Percentiles rank a stretch among this genome's conserved stretches.
phyloP scores from a whole-genome alignment of 2,113 vertebrate genomes.

The Campylorhamphus procurvoides region DNA sequence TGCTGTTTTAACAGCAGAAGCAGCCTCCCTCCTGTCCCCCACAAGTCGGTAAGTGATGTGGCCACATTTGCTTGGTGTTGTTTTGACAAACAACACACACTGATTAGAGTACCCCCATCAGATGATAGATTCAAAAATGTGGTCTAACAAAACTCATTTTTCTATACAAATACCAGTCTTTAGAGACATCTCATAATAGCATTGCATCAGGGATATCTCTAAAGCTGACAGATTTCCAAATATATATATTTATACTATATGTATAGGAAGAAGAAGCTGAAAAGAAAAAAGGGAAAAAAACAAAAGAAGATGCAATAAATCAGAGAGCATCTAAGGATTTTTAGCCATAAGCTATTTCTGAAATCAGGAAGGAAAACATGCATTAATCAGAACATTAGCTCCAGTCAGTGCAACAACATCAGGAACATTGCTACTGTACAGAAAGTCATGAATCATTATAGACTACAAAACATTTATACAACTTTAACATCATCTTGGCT shows the following conservation, averaged over 20 bases:
- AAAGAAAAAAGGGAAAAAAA: not conserved
- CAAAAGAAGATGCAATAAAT: not conserved
- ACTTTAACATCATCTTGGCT: not conserved
- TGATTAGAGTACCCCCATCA: not conserved
- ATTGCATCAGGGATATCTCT: not conserved
- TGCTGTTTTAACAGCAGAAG: not conserved
- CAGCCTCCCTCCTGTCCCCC: not conserved
- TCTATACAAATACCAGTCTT: not conserved
- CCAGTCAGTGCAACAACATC: not conserved
- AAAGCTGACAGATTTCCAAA: slow-evolving; percentile 15
- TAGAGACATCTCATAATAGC: not conserved
- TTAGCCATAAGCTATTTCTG: slow-evolving; percentile 42
- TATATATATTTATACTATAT: not conserved
- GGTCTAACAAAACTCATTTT: slow-evolving; percentile 20
- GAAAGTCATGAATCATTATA: slow-evolving; percentile 15
- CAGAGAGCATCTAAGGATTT: not conserved
- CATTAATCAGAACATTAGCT: slow-evolving; percentile 56
- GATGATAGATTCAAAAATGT: not conserved
- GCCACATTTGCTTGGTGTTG: not conserved
- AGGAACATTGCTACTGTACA: not conserved
- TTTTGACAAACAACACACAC: not conserved
- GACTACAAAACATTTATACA: not conserved
- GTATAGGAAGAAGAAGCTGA: not conserved
- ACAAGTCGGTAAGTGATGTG: not conserved
- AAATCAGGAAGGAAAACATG: slow-evolving; percentile 27